Conservation (phyloP, 2,888 invertebrate genomes). For the Didymodactylos carnosus region DNA sequence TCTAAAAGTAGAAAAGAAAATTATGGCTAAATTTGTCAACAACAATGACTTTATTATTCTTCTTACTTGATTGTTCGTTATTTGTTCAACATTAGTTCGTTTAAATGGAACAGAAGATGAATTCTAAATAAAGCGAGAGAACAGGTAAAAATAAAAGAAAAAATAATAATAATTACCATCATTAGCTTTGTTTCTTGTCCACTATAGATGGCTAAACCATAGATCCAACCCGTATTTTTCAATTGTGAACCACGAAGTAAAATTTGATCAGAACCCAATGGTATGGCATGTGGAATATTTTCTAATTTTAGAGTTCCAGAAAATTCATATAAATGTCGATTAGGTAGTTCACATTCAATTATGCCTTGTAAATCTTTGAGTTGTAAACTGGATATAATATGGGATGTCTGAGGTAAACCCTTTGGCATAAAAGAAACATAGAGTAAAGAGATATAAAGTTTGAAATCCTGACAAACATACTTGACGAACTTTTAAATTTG, state of each 20-base stretch:
- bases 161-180: conserved; percentile 36
- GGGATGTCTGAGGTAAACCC: conserved; percentile 54
- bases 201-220: conserved; percentile 80
- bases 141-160: not conserved
- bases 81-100: conserved; percentile 73
- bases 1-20: conserved; percentile 35
- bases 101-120: conserved; percentile 65
- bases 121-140: conserved; percentile 41
- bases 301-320: conserved; percentile 64
- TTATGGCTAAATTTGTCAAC: not conserved
- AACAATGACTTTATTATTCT: not conserved
- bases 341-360: conserved; percentile 84
- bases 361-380: conserved; percentile 53
- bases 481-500: conserved; percentile 89
- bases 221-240: conserved; percentile 85
- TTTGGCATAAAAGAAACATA: conserved; percentile 17
- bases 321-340: conserved; percentile 85
- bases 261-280: conserved; percentile 40
- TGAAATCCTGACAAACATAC: conserved; percentile 17
- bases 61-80: conserved; percentile 58
- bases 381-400: conserved; percentile 50
- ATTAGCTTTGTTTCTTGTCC: conserved; percentile 96
- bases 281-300: not conserved
- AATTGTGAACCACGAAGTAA: conserved; percentile 81
- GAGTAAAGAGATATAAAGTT: not conserved